Evolutionary conservation across 2,888 invertebrate species (phyloP), one percentile per base, ranked within the genome.

Genomic region (Volucella zonaria): DNA sequence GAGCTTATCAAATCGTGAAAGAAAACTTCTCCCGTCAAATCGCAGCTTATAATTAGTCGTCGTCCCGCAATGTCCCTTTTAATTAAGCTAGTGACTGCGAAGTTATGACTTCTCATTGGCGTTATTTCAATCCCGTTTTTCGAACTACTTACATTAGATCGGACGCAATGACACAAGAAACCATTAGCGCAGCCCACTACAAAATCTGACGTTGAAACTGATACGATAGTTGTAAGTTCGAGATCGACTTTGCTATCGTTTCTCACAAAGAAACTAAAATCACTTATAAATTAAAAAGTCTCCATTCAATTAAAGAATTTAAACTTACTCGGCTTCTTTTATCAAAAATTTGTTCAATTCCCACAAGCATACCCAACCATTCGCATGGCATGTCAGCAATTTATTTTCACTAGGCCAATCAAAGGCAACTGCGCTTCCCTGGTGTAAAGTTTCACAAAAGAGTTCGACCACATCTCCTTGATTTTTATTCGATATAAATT

Each of bases 11-110:
- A 86, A 59, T 90, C 90, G 66, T 92, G 91, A 71, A 90, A 89
- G 76, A 88, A 90, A 9, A 92, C 88, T 82, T 92, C 90, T 2
- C 92, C 92, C 74, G 91, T 92, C 14, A 92, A 79, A 87, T 92
- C 92, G 71, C 90, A 91, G 74, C 91, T 92, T 11, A 92, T 86
- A 0, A 92, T 87, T 3, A 89, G 80, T n/a, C 77, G 88, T 8
- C 87, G 87, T 14, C 90, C 89, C 3, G 82, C 86, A 61, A 89
- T 80, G 31, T 87, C 85, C 0, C 88, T 87, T 61, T 88, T 89
- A 1, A 89, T 71, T 23, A 92, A 81, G 0, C 89, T 88, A 15
- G 90, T 88, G 0, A 91, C 89, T 87, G 89, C 88, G 87, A 92
- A 92, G 6, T 88, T 88, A 88, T 92, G 92, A 12, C 88, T 86